Evolutionary conservation across 2,797 vertebrate genomes (phyloP).

Genomic region (Melanotaenia maccullochi): DNA sequence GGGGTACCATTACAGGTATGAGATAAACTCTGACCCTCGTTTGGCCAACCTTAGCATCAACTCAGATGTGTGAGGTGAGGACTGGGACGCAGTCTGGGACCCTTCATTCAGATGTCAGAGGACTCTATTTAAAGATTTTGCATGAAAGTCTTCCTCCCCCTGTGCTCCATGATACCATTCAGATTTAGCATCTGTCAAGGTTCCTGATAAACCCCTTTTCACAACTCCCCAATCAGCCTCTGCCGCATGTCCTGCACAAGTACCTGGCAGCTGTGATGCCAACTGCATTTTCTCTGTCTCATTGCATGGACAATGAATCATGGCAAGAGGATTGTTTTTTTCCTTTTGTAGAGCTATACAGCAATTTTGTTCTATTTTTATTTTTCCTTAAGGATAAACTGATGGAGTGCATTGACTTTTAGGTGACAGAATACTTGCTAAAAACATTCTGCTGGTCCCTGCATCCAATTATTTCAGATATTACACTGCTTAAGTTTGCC

Average conservation of each 20-base stretch:
- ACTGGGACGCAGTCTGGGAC: slow-evolving; percentile 29
- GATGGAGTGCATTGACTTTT: slow-evolving; percentile 46
- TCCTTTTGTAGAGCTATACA: slow-evolving; percentile 28
- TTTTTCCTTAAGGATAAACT: slow-evolving; percentile 46
- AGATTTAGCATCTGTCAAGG: slow-evolving; percentile 45
- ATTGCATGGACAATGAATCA: slow-evolving; percentile 76
- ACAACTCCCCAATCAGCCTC: slow-evolving; percentile 41
- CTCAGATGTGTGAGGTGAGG: slow-evolving; percentile 88
- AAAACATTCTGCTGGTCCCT: slow-evolving; percentile 32
- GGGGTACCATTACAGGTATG: slow-evolving; percentile 99
- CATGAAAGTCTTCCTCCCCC: slow-evolving; percentile 85
- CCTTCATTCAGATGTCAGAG: slow-evolving; percentile 40
- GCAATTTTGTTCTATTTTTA: slow-evolving; percentile 57
- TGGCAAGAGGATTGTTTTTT: slow-evolving; percentile 35
- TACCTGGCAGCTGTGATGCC: slow-evolving; percentile 66
- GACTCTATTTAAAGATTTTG: slow-evolving; percentile 78
- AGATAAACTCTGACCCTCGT: slow-evolving; percentile 94
- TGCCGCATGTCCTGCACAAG: slow-evolving; percentile 68
- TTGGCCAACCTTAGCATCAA: slow-evolving; percentile 95
- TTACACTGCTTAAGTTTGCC: slow-evolving; percentile 59
- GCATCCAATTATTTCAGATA: slow-evolving; percentile 58
- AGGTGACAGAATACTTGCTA: slow-evolving; percentile 25
- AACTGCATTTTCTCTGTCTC: slow-evolving; percentile 67
- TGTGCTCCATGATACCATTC: slow-evolving; percentile 26
- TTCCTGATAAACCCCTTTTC: slow-evolving; percentile 34